A percentile compares a stretch with the other conserved stretches of the same genome.
phyloP scores from a whole-genome alignment of 1,140 invertebrate genomes.

The Drosophila santomea region DNA sequence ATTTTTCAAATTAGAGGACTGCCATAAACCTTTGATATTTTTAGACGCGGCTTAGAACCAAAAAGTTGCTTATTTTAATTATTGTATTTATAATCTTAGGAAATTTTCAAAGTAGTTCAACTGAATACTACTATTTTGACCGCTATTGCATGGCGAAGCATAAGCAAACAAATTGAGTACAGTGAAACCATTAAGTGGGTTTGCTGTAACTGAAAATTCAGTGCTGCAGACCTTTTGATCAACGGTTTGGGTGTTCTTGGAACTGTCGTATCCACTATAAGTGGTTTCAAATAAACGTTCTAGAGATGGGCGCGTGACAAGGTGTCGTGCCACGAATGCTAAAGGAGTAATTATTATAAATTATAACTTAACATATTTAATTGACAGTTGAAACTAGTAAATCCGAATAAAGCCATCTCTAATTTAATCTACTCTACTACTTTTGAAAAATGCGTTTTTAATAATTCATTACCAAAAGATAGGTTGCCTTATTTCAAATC shows the following conservation, averaged over 20 bases:
- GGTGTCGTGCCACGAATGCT: neutral
- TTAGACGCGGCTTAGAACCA: neutral
- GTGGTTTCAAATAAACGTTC: conserved; percentile 13
- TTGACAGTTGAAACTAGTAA: too few species aligned
- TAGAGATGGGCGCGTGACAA: neutral
- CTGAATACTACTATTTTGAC: neutral
- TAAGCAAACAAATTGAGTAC: conserved; percentile 6
- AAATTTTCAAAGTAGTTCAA: neutral
- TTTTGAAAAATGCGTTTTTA: too few species aligned
- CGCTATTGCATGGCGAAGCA: neutral
- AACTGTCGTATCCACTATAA: conserved; percentile 26
- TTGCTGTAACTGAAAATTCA: conserved; percentile 10
- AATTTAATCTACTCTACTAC: too few species aligned
- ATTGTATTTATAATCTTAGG: too few species aligned
- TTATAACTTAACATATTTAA: too few species aligned
- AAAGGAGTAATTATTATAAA: too few species aligned
- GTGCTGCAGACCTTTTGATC: conserved; percentile 13
- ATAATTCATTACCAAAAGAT: too few species aligned
- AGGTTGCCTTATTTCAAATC: too few species aligned
- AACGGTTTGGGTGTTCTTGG: conserved; percentile 27
- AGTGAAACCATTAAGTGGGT: conserved; percentile 10
- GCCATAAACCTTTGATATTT: neutral
- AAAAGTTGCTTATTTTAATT: neutral
- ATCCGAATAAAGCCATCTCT: too few species aligned
- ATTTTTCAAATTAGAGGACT: neutral